Percentiles rank a stretch among this genome's conserved stretches.
These are phyloP conservation scores for Acropternis orthonyx DNA, from an alignment of 2,797 vertebrate species.

Conservation along the genomic window DNA sequence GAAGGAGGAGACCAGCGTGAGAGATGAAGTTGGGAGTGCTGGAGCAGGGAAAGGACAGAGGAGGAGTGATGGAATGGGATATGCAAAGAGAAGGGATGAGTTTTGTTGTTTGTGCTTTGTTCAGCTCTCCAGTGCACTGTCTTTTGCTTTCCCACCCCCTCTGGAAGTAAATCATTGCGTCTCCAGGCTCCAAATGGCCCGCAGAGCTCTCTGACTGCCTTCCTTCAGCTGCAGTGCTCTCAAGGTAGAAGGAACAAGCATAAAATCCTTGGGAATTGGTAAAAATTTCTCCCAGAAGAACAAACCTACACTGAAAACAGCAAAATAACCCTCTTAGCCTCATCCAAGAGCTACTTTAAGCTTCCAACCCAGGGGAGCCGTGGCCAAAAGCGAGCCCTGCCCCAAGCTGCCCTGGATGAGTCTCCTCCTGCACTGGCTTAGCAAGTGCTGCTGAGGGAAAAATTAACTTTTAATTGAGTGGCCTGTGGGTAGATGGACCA, in stretches of 20 bases:
- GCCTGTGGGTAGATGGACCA: neutral
- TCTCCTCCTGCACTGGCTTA: neutral
- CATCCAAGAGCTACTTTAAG: neutral
- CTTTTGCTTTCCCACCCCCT: neutral
- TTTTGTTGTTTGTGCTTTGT: neutral
- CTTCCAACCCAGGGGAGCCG: rapidly evolving
- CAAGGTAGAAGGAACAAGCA: neutral
- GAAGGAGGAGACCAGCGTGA: neutral
- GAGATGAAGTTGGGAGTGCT: neutral
- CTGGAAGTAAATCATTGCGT: neutral
- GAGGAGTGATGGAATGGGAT: neutral
- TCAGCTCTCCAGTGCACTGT: neutral
- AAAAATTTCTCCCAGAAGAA: neutral
- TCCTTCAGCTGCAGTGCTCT: neutral
- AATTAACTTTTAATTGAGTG: neutral
- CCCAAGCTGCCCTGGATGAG: neutral
- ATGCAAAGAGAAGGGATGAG: neutral
- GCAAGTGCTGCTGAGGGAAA: neutral
- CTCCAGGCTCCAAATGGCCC: neutral
- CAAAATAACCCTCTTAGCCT: neutral
- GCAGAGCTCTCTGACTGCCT: neutral
- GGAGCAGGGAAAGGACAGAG: neutral
- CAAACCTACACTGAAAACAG: neutral
- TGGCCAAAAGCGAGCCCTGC: neutral
- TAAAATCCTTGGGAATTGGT: neutral